phyloP scores from a whole-genome alignment of 2,888 invertebrate species.

The Orthosia incerta region DNA sequence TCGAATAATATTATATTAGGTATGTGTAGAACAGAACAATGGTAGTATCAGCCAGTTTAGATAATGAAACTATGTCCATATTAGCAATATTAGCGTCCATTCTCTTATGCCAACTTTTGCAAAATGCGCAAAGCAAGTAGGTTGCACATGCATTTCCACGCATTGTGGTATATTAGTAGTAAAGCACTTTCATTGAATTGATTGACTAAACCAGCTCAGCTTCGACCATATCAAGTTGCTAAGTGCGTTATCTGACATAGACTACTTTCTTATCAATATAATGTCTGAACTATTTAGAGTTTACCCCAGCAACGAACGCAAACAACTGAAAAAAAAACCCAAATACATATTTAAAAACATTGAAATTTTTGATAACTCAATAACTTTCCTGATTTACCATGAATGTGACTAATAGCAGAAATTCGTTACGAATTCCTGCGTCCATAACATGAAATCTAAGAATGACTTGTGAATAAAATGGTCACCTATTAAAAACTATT shows the following conservation, averaged over 20 bases:
- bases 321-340: neutral
- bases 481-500: slow-evolving; percentile 6
- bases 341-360: neutral
- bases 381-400: slow-evolving; percentile 36
- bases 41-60: no score
- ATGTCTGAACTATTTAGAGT: slow-evolving; percentile 31
- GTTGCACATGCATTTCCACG: neutral
- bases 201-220: neutral
- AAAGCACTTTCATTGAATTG: neutral
- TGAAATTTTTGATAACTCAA: slow-evolving; percentile 9
- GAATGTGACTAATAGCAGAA: slow-evolving; percentile 43
- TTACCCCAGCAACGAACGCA: neutral
- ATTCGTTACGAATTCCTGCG: slow-evolving; percentile 60
- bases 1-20: no score
- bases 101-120: neutral
- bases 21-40: no score
- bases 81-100: no score
- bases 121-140: neutral
- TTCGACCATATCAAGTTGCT: slow-evolving; percentile 5
- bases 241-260: slow-evolving; percentile 23
- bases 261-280: slow-evolving; percentile 48
- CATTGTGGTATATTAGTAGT: neutral
- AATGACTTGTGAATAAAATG: slow-evolving; percentile 14
- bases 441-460: slow-evolving; percentile 37
- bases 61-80: no score